These are phyloP conservation scores for Smutsia temminckii DNA, from an alignment of 2,797 vertebrate genomes.

Conservation along the genomic window DNA sequence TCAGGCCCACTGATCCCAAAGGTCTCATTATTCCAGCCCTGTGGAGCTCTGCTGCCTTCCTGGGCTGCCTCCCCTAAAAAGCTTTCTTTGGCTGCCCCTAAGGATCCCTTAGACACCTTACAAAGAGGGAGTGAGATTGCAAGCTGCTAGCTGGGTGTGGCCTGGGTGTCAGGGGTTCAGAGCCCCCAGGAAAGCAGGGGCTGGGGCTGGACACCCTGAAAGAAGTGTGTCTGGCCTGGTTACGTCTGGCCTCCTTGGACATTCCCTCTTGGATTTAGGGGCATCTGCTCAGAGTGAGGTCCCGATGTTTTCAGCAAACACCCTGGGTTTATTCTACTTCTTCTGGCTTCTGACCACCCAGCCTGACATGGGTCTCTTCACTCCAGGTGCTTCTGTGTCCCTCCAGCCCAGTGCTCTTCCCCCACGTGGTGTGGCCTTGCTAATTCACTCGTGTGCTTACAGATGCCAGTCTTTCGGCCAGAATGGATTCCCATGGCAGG, in stretches of 20 bases:
- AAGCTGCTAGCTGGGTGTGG: not conserved
- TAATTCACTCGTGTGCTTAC: not conserved
- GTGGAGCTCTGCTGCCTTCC: not conserved
- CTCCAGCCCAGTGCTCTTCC: rapidly evolving
- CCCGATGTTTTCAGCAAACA: not conserved
- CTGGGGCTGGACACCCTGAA: no score
- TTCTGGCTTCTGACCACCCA: not conserved
- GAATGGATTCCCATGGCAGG: rapidly evolving
- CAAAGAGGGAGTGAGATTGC: not conserved
- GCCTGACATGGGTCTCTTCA: not conserved
- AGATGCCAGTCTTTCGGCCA: not conserved
- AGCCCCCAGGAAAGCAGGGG: not conserved
- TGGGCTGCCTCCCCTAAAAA: not conserved
- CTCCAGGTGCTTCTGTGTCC: not conserved
- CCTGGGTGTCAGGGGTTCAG: not conserved
- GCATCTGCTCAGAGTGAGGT: not conserved
- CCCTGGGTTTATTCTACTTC: not conserved
- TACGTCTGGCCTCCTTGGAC: not conserved
- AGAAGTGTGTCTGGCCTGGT: not conserved
- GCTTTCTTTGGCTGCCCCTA: not conserved
- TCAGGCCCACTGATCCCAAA: not conserved
- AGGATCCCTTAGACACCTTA: not conserved
- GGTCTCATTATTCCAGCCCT: not conserved
- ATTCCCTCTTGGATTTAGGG: not conserved
- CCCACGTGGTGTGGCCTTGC: rapidly evolving